Evolutionary conservation across 1,140 invertebrate species (phyloP).

Genomic region (Hylaeus anthracinus): DNA sequence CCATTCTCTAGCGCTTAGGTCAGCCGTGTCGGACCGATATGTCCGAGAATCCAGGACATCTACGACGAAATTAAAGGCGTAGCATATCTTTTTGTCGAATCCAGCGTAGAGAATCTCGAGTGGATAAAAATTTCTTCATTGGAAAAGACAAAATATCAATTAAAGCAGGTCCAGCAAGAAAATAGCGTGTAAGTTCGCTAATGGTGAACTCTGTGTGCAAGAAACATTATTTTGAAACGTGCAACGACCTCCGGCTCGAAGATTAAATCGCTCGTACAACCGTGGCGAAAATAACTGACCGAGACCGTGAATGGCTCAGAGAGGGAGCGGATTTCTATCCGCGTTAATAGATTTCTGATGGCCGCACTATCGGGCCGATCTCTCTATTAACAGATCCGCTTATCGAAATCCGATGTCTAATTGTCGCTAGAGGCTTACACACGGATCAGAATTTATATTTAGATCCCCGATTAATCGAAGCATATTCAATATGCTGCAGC

Average conservation of each 20-base stretch:
- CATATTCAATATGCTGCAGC: neutral
- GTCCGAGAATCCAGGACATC: neutral
- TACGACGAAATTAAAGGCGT: no score
- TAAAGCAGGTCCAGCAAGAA: no score
- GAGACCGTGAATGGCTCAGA: neutral
- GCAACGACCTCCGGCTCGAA: neutral
- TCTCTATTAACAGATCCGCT: conserved; percentile 18
- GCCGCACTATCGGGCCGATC: conserved; percentile 6
- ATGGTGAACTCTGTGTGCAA: neutral
- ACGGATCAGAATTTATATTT: conserved; percentile 5
- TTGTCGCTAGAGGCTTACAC: neutral
- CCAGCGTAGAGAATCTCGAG: no score
- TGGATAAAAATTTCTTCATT: no score
- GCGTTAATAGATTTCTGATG: conserved; percentile 34
- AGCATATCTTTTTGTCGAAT: no score
- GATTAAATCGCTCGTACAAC: conserved; percentile 4
- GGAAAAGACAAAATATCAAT: no score
- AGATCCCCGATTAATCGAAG: neutral
- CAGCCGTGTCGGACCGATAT: neutral
- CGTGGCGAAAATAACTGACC: neutral
- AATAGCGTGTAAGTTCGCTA: no score
- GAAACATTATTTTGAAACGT: neutral
- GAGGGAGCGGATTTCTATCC: neutral
- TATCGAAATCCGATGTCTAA: conserved; percentile 35
- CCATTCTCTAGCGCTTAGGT: neutral